Evolutionary conservation across 2,113 vertebrate genomes (phyloP), one percentile per base, ranked within the genome.

Genomic region (Sporophila hypoxantha): DNA sequence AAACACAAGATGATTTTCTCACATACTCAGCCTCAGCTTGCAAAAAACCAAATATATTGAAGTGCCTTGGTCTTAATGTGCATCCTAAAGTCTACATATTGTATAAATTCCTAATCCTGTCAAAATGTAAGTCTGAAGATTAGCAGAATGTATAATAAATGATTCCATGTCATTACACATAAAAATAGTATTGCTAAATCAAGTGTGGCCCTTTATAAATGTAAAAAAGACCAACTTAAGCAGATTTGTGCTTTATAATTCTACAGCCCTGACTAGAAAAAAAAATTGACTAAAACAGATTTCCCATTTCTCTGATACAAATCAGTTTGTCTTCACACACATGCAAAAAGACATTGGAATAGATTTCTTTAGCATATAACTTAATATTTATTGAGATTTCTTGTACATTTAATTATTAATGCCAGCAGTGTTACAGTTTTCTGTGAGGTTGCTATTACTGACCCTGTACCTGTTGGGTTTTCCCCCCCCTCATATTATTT

Each of bases 101-200:
- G 91, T 91, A 76, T 91, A 76, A 91, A 94, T 96, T 94, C 94
- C 84, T 97, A 97, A 97, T 96, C 95, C 93, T 92, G 93, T 94
- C 95, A 95, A 91, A 95, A 96, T 92, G 92, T 90, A 92, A 91
- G 90, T 91, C 93, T 95, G 82, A 94, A 96, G 96, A 97, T 97
- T 97, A 97, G 90, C 88, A 91, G 96, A 97, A 97, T 97, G 94
- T 94, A 96, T 97, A 96, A 97, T 96, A 96, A 96, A 96, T 97
- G 94, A 59, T 88, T 90, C 82, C 95, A 73, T 97, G 96, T 96
- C 92, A 52, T 94, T 90, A 82, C 92, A 92, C 92, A 96, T 96
- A 94, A 96, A 96, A 94, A 96, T 83, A 95, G 93, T 93, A 93
- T 96, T 96, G 96, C 91, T 95, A 96, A 96, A 95, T 96, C 96